Base-by-base conservation (phyloP, 2,797 vertebrate genomes). In the Oryzias dopingdopingensis region DNA sequence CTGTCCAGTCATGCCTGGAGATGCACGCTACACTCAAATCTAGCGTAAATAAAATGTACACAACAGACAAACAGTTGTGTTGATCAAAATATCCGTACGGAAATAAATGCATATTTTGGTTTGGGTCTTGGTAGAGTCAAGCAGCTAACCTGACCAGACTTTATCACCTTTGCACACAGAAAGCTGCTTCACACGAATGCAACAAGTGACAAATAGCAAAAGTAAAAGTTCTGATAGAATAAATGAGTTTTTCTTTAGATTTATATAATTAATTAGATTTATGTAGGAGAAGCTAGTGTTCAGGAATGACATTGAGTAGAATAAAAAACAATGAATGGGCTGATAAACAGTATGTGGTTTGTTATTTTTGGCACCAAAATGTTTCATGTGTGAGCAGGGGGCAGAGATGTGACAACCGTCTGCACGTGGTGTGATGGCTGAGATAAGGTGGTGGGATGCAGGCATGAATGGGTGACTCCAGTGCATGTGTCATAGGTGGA, bases 1-100 rank as follows among this genome's bases (percentile, higher is more conserved):
- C 50, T 76, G 78, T 65, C 79, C 76, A 57, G 72, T 84, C 81
- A 67, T 84, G 81, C 79, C 74, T 46, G 18, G 50, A 44, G 32
- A 65, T 48, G 60, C 12, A 56, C 48, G 14, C 17, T 18, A 7
- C 41, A 49, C 42, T 40, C 5, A 6, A 14, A 18, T 49, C 46
- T 18, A 42, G 66, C 24, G 7, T 7, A 12, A 51, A 10, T 18
- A 42, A 42, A 40, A 40, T 55, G 52, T 18, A 23, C 46, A 42
- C 17, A n/a, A 24, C 46, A 59, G 4, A 26, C 14, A 50, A 4
- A 32, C 4, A 6, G 29, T n/a, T 14, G 10, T 32, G 24, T 32
- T 32, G 29, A 32, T 32, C 29, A 32, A 32, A 32, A 32, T 32
- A 3, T 2, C 8, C 29, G 3, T 3, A 32, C 3, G 29, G 10